Base-by-base conservation (phyloP, 1,140 invertebrate species). In the Microplitis demolitor region DNA sequence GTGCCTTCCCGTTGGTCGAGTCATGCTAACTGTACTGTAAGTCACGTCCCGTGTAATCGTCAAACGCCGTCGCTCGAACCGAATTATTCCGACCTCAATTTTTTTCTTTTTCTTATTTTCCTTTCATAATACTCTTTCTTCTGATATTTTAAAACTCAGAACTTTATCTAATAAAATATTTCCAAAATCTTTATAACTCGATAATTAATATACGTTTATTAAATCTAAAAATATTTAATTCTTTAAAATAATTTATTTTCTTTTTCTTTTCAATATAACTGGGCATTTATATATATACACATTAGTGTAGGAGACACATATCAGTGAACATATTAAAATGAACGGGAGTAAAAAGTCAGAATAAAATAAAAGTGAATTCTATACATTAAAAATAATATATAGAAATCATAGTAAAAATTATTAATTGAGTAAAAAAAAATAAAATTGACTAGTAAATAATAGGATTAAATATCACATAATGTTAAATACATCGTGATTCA, bases 1-100 rank as follows among this genome's bases (percentile, higher is more conserved):
- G 85, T 85, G 85, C 85, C 85, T 86, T 85, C 82, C 84, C 80
- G 85, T 87, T 85, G 85, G 83, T 84, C 83, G 80, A 83, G 80
- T 85, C 81, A 83, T 80, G 78, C 82, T 84, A 78, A 80, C 79
- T 79, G 75, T 78, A 79, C 75, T 73, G 70, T 78, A 81, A 79
- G 74, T 80, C 77, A 79, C 77, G 78, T 80, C 73, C 78, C 77
- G 67, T 78, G 64, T 61, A 72, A 72, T 62, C 64, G 71, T 72
- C 71, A 67, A 72, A 72, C 56, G 64, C 71, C 63, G 70, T 72
- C 70, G 50, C 70, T 39, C 3, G 13, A 35, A 66, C 67, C 53
- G 56, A 58, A 76, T 66, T 45, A 70, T 60, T 62, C 66, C 73
- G 72, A 74, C 73, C 78, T 69, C 50, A 66, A 51, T 60, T 75